These are phyloP conservation scores for Magallana ariakensis DNA, from an alignment of 1,140 invertebrate species.

Conservation along the genomic window DNA sequence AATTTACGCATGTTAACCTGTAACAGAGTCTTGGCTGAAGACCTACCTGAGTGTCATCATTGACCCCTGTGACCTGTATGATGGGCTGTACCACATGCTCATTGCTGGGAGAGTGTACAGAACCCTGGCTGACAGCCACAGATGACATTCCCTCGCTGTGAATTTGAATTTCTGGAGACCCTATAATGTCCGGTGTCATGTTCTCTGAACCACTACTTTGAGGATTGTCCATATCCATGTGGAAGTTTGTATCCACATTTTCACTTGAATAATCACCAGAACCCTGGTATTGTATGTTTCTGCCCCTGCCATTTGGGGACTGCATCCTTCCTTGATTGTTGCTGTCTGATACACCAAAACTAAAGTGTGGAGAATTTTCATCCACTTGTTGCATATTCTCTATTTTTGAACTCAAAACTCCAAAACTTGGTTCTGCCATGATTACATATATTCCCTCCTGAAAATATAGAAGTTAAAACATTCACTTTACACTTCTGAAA, in stretches of 20 bases:
- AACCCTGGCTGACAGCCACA: not conserved
- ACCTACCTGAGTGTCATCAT: slow-evolving; percentile 8
- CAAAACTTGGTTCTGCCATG: not conserved
- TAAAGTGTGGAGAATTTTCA: not conserved
- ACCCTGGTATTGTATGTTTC: not conserved
- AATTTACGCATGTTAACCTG: too few species aligned
- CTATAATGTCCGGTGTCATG: not conserved
- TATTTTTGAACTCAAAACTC: not conserved
- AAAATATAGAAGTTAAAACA: too few species aligned
- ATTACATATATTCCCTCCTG: not conserved
- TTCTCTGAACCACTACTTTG: not conserved
- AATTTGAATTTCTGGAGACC: slow-evolving; percentile 12
- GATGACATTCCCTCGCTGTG: not conserved
- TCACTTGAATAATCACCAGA: not conserved
- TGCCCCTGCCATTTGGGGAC: not conserved
- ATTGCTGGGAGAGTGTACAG: slow-evolving; percentile 12
- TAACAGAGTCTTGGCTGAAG: too few species aligned
- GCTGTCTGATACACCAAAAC: not conserved
- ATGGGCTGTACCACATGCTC: not conserved
- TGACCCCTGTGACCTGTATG: slow-evolving; percentile 13
- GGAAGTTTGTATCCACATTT: not conserved
- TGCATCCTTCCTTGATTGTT: not conserved
- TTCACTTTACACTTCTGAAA: too few species aligned
- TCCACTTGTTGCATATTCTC: not conserved
- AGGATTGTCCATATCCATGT: not conserved